A percentile compares a stretch with the other conserved stretches of the same genome.
Conservation (phyloP, 2,113 vertebrate genomes). For the Sigmodon hispidus region DNA sequence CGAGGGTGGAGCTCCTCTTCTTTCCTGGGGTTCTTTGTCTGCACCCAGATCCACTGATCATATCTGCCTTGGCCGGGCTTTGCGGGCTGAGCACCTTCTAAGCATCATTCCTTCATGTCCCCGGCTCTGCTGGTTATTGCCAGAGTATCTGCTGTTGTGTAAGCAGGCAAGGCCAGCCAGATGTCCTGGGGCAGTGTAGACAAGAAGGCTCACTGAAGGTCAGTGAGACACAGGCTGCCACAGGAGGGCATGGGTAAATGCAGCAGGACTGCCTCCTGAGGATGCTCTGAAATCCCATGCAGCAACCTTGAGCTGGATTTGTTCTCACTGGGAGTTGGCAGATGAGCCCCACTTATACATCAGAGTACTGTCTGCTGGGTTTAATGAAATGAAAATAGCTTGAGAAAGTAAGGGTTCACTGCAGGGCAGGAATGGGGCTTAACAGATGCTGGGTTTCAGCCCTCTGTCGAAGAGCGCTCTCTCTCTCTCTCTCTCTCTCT, state of each 20-base stretch:
- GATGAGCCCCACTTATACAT: not conserved
- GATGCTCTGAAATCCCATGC: constrained; percentile 4
- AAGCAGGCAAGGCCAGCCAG: not conserved
- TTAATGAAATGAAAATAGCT: constrained; percentile 58
- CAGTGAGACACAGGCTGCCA: not conserved
- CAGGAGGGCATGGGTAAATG: not conserved
- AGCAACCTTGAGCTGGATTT: not conserved
- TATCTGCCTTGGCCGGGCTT: not conserved
- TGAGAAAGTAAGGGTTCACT: constrained; percentile 16
- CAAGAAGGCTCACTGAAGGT: not conserved
- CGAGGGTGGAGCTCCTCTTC: not conserved
- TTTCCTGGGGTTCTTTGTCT: not conserved
- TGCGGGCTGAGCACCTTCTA: not conserved
- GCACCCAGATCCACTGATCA: not conserved
- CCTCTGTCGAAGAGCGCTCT: not conserved
- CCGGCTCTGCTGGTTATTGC: not conserved
- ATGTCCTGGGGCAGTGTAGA: not conserved
- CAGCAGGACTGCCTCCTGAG: not conserved
- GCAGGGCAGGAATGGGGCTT: not conserved
- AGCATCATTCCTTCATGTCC: not conserved
- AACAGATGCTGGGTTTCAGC: not conserved
- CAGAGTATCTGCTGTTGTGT: not conserved
- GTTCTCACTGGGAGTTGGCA: constrained; percentile 2
- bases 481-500: not conserved
- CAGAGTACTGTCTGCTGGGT: not conserved